phyloP scores from a whole-genome alignment of 2,797 vertebrate species.

The Taenioides sp. region DNA sequence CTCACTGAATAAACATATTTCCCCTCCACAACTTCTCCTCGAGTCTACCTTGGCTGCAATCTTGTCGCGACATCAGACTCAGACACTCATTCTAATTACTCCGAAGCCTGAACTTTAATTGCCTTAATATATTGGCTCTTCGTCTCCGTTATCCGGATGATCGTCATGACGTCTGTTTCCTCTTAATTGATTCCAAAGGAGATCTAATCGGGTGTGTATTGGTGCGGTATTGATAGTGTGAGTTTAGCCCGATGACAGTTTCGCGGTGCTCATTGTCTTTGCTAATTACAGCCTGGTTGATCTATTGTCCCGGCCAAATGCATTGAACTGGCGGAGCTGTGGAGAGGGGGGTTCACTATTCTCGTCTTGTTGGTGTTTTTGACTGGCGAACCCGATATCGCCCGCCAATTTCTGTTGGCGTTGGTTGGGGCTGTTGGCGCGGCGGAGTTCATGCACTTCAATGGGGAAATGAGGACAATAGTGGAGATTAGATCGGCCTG shows the following conservation, averaged over 20 bases:
- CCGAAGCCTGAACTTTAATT: slow-evolving; percentile 66
- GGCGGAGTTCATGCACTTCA: slow-evolving; percentile 66
- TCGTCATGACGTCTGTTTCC: slow-evolving; percentile 66
- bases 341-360: slow-evolving; percentile 46
- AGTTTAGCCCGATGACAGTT: slow-evolving; percentile 69
- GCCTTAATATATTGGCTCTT: slow-evolving; percentile 69
- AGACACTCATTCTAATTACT: slow-evolving; percentile 65
- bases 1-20: slow-evolving; percentile 33
- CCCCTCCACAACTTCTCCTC: slow-evolving; percentile 6
- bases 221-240: slow-evolving; percentile 71
- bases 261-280: slow-evolving; percentile 60
- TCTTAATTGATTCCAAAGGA: slow-evolving; percentile 74
- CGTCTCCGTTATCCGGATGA: slow-evolving; percentile 71
- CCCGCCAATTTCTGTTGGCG: slow-evolving; percentile 78
- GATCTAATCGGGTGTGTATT: slow-evolving; percentile 72
- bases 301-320: slow-evolving; percentile 57
- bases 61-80: slow-evolving; percentile 44
- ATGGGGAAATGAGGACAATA: not conserved
- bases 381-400: slow-evolving; percentile 82
- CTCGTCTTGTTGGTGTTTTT: slow-evolving; percentile 58
- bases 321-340: slow-evolving; percentile 42
- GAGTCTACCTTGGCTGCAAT: slow-evolving; percentile 40
- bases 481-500: slow-evolving; percentile 1
- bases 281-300: slow-evolving; percentile 73
- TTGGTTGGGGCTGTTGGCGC: slow-evolving; percentile 79